Evolutionary conservation across 2,113 vertebrate species (phyloP).

Genomic region (Isurus oxyrinchus): DNA sequence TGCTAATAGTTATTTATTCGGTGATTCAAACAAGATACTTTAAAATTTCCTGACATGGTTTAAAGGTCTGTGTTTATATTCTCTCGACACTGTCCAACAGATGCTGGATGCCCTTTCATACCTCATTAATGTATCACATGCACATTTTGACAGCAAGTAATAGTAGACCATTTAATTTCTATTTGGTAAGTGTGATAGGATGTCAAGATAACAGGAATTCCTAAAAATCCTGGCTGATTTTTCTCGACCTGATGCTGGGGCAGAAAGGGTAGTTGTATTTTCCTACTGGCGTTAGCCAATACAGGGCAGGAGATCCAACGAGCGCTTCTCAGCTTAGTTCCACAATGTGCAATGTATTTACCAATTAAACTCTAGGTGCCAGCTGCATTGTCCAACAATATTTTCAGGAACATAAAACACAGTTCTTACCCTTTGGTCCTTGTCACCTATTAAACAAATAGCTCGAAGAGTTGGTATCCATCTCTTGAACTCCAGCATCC

Average conservation of each 20-base stretch:
- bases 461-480: slow-evolving; percentile 96
- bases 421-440: slow-evolving; percentile 79
- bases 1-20: background rate
- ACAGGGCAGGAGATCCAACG: background rate
- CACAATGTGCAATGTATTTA: background rate
- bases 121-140: background rate
- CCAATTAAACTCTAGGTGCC: background rate
- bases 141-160: background rate
- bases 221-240: background rate
- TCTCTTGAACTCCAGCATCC: slow-evolving; percentile 98
- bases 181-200: background rate
- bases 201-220: background rate
- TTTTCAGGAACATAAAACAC: background rate
- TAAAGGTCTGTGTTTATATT: background rate
- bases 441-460: slow-evolving; percentile 88
- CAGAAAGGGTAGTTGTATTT: background rate
- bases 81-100: background rate
- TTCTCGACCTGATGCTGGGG: background rate
- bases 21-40: background rate
- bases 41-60: background rate
- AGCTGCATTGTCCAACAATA: background rate
- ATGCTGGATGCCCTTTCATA: background rate
- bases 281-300: background rate
- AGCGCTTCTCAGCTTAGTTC: background rate
- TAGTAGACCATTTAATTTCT: background rate